Evolutionary conservation across 2,113 vertebrate genomes (phyloP), one percentile per base, ranked within the genome.

Genomic region (Microtus ochrogaster): DNA sequence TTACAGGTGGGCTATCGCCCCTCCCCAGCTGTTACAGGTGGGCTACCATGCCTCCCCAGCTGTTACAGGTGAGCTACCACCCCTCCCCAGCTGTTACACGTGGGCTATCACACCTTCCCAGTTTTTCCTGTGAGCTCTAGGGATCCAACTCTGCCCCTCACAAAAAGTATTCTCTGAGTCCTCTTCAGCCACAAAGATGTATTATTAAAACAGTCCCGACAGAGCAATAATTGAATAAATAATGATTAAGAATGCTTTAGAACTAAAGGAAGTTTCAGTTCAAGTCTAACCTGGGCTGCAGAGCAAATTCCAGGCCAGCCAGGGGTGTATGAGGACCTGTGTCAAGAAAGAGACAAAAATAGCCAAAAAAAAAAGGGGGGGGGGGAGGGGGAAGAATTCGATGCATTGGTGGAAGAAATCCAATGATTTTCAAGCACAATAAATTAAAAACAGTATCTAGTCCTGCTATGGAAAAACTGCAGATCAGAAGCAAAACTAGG

Each of bases 31-130:
- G 4, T 83, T 63, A 58, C n/a, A 58, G 78, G 36, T 13, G 49
- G 19, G 36, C 5, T 33, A 55, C 7, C 19, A 5, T 0, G 0
- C 52, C 5, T n/a, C 19, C n/a, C n/a, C 52, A 8, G 47, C 47
- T 6, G 1, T 47, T 47, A 47, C 44, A 55, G 52, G 52, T 55
- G 16, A 4, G 14, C 16, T 55, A 55, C 1, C 16, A 17, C 1
- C 2, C 52, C 52, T 55, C 52, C 14, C 52, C 52, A 17, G 52
- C 0, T 0, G 4, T 83, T 63, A 58, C 55, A 58, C 49, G 36
- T 13, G 52, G 21, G 21, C 5, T 33, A 55, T 3, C 19, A 11
- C 1, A 2, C 52, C 5, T n/a, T 10, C n/a, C n/a, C 36, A 16
- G 55, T 7, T 16, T 61, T 83, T 28, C 52, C 22, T 28, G n/a